These are phyloP conservation scores for Drosophila anceps DNA, from an alignment of 2,888 invertebrate species.

Conservation along the genomic window DNA sequence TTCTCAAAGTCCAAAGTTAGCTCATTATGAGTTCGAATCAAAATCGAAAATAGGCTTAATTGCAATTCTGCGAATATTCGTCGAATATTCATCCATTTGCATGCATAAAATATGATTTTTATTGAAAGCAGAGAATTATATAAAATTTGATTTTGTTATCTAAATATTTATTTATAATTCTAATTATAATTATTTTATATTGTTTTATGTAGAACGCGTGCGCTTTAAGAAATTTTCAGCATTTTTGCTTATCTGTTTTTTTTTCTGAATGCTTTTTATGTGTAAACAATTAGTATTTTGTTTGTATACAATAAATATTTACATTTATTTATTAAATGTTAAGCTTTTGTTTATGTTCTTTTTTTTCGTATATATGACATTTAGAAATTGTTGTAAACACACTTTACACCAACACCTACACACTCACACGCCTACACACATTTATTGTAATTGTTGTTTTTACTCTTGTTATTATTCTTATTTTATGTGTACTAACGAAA, in stretches of 20 bases:
- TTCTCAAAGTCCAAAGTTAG: conserved; percentile 3
- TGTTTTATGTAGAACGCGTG: conserved; percentile 28
- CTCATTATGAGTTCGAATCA: background rate
- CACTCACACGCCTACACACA: conserved; percentile 16
- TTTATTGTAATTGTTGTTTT: conserved; percentile 56
- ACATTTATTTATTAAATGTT: conserved; percentile 31
- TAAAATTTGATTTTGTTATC: conserved; percentile 14
- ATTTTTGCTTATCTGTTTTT: conserved; percentile 14
- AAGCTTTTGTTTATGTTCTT: conserved; percentile 25
- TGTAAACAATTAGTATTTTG: conserved; percentile 30
- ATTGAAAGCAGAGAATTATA: background rate
- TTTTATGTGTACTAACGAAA: conserved; percentile 32
- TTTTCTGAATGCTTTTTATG: conserved; percentile 17
- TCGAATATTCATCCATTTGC: conserved; percentile 18
- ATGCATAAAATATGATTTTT: conserved; percentile 11
- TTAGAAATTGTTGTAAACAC: conserved; percentile 23
- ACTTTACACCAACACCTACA: conserved; percentile 13
- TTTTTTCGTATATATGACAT: conserved; percentile 13
- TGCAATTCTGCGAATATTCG: background rate
- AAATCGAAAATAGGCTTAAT: background rate
- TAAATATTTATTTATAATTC: conserved; percentile 31
- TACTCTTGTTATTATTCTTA: conserved; percentile 33
- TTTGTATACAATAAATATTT: conserved; percentile 40
- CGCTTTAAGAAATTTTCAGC: conserved; percentile 16
- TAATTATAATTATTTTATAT: conserved; percentile 21